phyloP scores from a whole-genome alignment of 2,113 vertebrate genomes.

The Oostethus manadensis region DNA sequence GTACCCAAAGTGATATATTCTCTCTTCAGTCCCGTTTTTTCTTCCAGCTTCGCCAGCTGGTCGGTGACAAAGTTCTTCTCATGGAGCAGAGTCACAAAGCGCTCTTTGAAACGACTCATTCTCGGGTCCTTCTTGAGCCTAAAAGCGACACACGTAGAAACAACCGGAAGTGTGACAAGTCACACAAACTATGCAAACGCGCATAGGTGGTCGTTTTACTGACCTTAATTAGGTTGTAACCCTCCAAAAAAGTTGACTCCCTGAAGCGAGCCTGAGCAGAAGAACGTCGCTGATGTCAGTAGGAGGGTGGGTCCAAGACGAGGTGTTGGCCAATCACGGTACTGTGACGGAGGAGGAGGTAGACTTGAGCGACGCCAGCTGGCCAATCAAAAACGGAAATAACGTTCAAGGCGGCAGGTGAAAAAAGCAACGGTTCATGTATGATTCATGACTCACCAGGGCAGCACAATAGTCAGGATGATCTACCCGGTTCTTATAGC shows the following conservation, averaged over 20 bases:
- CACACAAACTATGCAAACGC: not conserved
- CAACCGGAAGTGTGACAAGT: not conserved
- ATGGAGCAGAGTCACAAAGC: slow-evolving; percentile 73
- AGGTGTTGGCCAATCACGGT: not conserved
- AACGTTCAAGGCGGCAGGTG: slow-evolving; percentile 11
- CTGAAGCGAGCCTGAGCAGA: not conserved
- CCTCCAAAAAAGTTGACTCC: slow-evolving; percentile 7
- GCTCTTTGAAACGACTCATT: slow-evolving; percentile 68
- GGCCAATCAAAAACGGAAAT: slow-evolving; percentile 47
- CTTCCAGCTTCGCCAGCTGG: slow-evolving; percentile 72
- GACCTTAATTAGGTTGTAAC: slow-evolving; percentile 11
- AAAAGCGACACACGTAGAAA: not conserved
- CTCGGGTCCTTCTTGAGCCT: slow-evolving; percentile 33
- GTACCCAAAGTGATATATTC: slow-evolving; percentile 78
- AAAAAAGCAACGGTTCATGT: not conserved
- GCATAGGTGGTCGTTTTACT: not conserved
- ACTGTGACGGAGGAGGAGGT: slow-evolving; percentile 19
- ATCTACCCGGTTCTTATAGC: too few relatives aligned
- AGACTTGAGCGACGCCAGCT: not conserved
- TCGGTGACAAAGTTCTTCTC: slow-evolving; percentile 77
- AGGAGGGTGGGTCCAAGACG: not conserved
- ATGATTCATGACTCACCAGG: too few relatives aligned
- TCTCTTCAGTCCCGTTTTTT: slow-evolving; percentile 76
- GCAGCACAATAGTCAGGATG: not conserved
- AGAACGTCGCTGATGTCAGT: not conserved